Conservation (phyloP, 2,888 invertebrate genomes). For the Aricia artaxerxes region DNA sequence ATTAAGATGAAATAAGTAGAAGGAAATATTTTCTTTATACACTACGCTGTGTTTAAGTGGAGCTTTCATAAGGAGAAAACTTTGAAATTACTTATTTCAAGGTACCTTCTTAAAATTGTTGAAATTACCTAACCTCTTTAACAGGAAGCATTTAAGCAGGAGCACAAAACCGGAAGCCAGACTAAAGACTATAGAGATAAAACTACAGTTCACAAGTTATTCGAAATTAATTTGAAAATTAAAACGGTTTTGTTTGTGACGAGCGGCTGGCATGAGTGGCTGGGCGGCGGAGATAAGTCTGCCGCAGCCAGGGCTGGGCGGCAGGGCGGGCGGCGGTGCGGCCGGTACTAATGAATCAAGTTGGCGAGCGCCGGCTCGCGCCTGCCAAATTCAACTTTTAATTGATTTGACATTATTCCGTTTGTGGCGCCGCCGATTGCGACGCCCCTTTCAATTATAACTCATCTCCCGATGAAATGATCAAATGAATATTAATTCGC, state of each 20-base stretch:
- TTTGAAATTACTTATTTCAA: too few species aligned
- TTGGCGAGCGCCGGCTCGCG: constrained; percentile 48
- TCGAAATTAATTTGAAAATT: neutral
- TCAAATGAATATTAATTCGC: constrained; percentile 76
- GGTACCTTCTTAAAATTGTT: too few species aligned
- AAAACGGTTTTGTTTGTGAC: neutral
- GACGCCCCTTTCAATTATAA: constrained; percentile 73
- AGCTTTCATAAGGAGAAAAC: too few species aligned
- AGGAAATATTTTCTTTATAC: neutral
- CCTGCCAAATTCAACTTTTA: constrained; percentile 61
- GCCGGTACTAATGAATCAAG: constrained; percentile 71
- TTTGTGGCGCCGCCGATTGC: constrained; percentile 56
- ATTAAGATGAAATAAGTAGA: neutral
- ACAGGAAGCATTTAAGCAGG: too few species aligned
- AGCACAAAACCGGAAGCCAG: too few species aligned
- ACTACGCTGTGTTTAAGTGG: too few species aligned
- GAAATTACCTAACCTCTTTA: too few species aligned
- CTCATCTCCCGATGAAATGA: constrained; percentile 48
- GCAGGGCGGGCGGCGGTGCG: constrained; percentile 47
- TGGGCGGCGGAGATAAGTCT: constrained; percentile 36
- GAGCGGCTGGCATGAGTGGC: constrained; percentile 28
- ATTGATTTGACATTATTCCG: constrained; percentile 76
- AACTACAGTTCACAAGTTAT: neutral
- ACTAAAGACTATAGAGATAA: neutral
- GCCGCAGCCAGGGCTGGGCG: constrained; percentile 21